Evolutionary conservation across 1,140 invertebrate species (phyloP).

Genomic region (Danaus melanippus): DNA sequence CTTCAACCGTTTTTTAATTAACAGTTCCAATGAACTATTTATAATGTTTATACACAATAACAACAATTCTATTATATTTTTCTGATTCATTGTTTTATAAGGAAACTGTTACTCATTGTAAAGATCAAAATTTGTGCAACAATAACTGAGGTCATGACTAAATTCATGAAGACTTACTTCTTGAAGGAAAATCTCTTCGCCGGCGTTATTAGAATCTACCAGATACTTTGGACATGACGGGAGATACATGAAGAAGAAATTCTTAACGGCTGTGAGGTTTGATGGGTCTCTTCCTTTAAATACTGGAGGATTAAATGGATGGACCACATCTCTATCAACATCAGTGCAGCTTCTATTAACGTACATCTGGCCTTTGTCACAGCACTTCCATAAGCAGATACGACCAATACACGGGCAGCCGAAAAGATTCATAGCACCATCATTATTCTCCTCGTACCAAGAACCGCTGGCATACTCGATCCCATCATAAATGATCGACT

Average conservation of each 20-base stretch:
- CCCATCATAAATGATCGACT: conserved; percentile 37
- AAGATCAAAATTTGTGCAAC: no score
- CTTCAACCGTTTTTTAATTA: no score
- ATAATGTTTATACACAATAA: no score
- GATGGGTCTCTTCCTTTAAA: conserved; percentile 32
- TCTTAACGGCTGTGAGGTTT: conserved; percentile 29
- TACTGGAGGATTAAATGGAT: conserved; percentile 46
- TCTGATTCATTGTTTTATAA: no score
- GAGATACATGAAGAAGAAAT: conserved; percentile 46
- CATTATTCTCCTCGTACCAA: conserved; percentile 40
- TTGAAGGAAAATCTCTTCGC: conserved; percentile 47
- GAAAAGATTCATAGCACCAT: conserved; percentile 21
- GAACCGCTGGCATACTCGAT: conserved; percentile 31
- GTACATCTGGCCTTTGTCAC: conserved; percentile 27
- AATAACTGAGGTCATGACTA: no score
- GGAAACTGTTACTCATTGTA: no score
- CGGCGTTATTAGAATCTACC: conserved; percentile 32
- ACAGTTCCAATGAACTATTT: no score
- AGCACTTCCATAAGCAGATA: conserved; percentile 53
- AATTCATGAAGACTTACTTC: conserved; percentile 30
- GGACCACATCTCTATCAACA: conserved; percentile 26
- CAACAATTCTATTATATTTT: no score
- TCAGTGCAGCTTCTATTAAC: conserved; percentile 29
- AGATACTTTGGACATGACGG: conserved; percentile 41
- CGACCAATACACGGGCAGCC: conserved; percentile 52